Base-by-base conservation (phyloP, 2,797 vertebrate genomes). In the Leuciscus waleckii region DNA sequence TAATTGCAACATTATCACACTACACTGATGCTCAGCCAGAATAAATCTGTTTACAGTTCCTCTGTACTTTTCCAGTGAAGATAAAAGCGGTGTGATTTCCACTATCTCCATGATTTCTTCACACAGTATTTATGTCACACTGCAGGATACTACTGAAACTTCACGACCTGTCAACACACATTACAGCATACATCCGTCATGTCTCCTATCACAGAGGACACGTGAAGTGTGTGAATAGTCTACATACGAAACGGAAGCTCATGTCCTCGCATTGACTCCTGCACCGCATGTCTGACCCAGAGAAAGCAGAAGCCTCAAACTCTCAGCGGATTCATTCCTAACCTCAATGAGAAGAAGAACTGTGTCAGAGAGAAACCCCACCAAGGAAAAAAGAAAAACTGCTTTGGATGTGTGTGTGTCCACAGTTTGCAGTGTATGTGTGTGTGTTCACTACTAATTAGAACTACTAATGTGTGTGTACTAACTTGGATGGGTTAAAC, bases 301-400 rank as follows among this genome's bases (percentile, higher is more conserved):
- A 35, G 75, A 88, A 68, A 79, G 46, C 49, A 79, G 82, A 85
- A 87, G 76, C 87, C 78, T 43, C 88, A 80, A 89, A 87, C 67
- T 41, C 4, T 80, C 81, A 82, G 90, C 6, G 5, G 87, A 6
- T 79, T 92, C 85, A 92, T 91, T 91, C 79, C 85, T 56, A 37
- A 26, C 35, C 19, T 69, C 71, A 37, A 32, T 14, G 71, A 68
- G 6, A 7, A 68, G 6, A 7, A 23, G 68, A 81, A 35, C 67
- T 85, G 88, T 85, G 74, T 73, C 16, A 81, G 85, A 76, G 41
- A 65, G 92, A 84, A 93, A 94, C 85, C 70, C 43, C 49, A 51
- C 49, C 49, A 17, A 51, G 16, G 2, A 5, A 6, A 1, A 89
- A 79, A 89, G 78, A 21, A 56, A 58, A 58, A 10, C 56, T 58